Percentiles rank a stretch among this genome's conserved stretches.
phyloP scores from a whole-genome alignment of 2,113 vertebrate species.

The Manacus vitellinus region DNA sequence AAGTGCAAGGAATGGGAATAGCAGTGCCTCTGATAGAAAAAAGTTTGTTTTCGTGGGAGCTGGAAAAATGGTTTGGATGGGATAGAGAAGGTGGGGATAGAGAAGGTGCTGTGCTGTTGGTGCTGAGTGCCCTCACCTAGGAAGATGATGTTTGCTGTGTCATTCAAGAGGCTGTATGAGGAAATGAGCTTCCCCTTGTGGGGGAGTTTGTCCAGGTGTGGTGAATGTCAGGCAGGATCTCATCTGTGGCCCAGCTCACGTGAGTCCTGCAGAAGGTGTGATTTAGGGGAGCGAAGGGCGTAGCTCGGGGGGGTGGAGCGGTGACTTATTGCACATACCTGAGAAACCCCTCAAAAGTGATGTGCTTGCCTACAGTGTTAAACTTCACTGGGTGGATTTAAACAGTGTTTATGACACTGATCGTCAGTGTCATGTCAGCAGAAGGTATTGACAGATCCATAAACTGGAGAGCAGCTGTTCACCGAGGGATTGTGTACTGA shows the following conservation, averaged over 20 bases:
- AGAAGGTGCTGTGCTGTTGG: neutral
- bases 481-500: neutral
- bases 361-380: rapidly evolving
- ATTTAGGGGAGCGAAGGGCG: neutral
- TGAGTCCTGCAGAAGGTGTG: neutral
- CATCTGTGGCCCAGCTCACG: rapidly evolving
- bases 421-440: neutral
- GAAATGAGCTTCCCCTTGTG: rapidly evolving
- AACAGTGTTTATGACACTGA: neutral
- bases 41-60: neutral
- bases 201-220: neutral
- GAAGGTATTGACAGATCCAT: neutral
- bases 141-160: rapidly evolving
- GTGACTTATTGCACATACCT: rapidly evolving
- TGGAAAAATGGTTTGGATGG: neutral
- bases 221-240: neutral
- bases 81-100: neutral
- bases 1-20: neutral
- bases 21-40: neutral
- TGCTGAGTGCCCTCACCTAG: neutral
- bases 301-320: rapidly evolving
- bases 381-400: neutral
- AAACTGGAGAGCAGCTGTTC: neutral
- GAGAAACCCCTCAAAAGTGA: neutral
- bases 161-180: rapidly evolving